Evolutionary conservation across 2,113 vertebrate species (phyloP), one percentile per base, ranked within the genome.

Genomic region (Zapornia atra): DNA sequence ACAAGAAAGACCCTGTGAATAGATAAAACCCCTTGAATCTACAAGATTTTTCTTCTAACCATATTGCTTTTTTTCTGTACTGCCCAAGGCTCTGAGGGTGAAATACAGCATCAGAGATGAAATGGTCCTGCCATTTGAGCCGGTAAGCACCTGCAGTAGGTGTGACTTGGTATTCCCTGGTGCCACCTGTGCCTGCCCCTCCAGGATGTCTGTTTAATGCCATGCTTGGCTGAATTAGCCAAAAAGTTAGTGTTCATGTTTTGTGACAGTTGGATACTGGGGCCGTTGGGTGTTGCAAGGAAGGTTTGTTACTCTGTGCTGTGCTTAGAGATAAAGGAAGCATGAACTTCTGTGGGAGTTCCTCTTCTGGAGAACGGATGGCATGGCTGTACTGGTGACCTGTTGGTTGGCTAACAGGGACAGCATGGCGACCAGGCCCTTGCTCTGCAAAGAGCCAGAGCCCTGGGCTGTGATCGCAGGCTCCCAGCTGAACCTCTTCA

Each of bases 41-140:
- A 36, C 14, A 28, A 22, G 4, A 48, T 29, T 82, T 94, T 78
- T 31, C 25, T 87, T 51, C 33, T 36, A 11, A 86, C 34, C 25
- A 9, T 64, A 2, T 88, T 36, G 19, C 40, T 1, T 50, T 81
- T 87, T 46, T 90, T 87, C 87, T 94, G 15, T 19, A 75, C 70
- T 95, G 94, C 70, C 51, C 33, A 92, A 99, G 99, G 98, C 99
- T 51, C 92, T 99, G 50, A 98, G 99, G 94, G 97, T 98, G 92
- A 99, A 99, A 72, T 99, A 99, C 38, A 99, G 99, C 76, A 99
- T 99, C 82, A 98, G 98, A 90, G 99, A 99, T 98, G 99, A 99
- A 69, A 99, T 99, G 99, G 99, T 99, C 66, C 94, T 99, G 89
- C 99, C 99, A 0, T 99, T 99, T 83, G 99, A 99, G 85, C 99